Conservation (phyloP, 1,140 invertebrate genomes). For the Latrodectus geometricus region DNA sequence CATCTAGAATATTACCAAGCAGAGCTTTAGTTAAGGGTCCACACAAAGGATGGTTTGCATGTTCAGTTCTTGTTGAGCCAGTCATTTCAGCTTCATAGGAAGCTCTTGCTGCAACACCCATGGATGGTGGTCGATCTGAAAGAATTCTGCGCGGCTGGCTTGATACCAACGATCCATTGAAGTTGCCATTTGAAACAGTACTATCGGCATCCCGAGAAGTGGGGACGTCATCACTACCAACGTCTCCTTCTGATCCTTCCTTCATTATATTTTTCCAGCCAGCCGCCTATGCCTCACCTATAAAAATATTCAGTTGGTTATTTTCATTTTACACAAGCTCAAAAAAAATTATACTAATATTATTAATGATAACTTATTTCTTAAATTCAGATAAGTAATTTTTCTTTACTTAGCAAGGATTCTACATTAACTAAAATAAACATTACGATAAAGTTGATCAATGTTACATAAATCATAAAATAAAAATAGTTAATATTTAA, state of each 20-base stretch:
- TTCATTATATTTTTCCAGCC: slow-evolving; percentile 55
- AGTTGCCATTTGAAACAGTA: slow-evolving; percentile 43
- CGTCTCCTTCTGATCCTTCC: slow-evolving; percentile 50
- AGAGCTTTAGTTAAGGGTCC: slow-evolving; percentile 42
- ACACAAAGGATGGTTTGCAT: slow-evolving; percentile 4
- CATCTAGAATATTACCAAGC: slow-evolving; percentile 23
- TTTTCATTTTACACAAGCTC: background rate
- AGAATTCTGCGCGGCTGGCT: slow-evolving; percentile 42
- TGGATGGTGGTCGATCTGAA: slow-evolving; percentile 35
- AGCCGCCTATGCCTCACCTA: slow-evolving; percentile 22
- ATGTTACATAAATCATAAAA: too few species aligned
- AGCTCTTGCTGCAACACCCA: slow-evolving; percentile 30
- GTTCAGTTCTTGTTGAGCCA: background rate
- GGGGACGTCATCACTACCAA: slow-evolving; percentile 38
- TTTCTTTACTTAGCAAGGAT: too few species aligned
- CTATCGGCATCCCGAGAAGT: slow-evolving; percentile 53
- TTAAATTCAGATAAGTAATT: too few species aligned
- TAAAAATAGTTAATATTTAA: too few species aligned
- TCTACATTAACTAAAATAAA: too few species aligned
- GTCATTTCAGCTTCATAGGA: slow-evolving; percentile 9
- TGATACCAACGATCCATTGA: slow-evolving; percentile 43
- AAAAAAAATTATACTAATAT: background rate
- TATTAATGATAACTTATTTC: too few species aligned
- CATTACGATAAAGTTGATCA: too few species aligned
- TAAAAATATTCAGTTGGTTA: background rate